Evolutionary conservation across 2,113 vertebrate species (phyloP).

Genomic region (Rhizomys pruinosus): DNA sequence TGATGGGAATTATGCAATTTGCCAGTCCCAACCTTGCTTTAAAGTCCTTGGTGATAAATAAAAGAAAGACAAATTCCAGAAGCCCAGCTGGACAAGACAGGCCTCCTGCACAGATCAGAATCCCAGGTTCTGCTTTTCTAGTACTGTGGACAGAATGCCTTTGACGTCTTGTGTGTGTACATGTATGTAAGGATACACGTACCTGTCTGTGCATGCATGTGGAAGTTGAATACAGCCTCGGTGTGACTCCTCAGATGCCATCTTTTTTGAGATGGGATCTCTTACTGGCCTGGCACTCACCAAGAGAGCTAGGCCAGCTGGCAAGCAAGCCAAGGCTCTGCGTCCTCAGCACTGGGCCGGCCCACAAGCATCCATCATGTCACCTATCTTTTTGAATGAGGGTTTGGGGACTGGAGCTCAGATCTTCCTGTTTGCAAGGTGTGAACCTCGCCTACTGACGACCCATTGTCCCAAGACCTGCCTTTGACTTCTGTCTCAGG

Average conservation of each 20-base stretch:
- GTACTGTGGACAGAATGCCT: neutral
- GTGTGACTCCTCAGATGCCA: neutral
- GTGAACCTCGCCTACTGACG: neutral
- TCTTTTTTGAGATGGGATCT: neutral
- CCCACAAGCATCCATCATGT: no score
- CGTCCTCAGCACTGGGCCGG: neutral
- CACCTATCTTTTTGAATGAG: neutral
- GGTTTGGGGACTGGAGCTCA: neutral
- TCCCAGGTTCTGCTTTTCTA: neutral
- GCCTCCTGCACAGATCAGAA: accelerated
- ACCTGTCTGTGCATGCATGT: neutral
- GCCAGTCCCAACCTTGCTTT: neutral
- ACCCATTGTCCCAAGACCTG: neutral
- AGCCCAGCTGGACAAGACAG: neutral
- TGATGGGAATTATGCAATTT: neutral
- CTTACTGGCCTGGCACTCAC: neutral
- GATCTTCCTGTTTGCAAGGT: neutral
- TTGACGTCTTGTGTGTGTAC: no score
- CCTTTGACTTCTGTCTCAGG: neutral
- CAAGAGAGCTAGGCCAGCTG: neutral
- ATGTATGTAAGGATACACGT: neutral
- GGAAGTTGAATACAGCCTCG: neutral
- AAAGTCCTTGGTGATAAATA: neutral
- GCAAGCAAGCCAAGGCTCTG: neutral
- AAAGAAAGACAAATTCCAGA: neutral